phyloP scores from a whole-genome alignment of 1,140 invertebrate species.

The Macrocentrus cingulum region DNA sequence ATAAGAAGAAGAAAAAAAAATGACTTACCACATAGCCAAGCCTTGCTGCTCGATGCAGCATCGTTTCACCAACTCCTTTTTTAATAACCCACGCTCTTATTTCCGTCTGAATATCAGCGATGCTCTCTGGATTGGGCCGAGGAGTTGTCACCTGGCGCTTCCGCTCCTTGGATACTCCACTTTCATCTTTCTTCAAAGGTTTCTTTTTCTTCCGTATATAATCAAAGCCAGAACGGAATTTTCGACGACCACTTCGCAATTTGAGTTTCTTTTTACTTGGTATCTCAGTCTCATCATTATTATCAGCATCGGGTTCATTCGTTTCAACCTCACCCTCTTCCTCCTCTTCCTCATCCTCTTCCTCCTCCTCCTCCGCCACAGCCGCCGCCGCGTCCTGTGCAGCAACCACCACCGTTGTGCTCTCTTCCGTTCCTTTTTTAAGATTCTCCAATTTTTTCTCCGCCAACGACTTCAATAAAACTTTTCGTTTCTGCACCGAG shows the following conservation, averaged over 20 bases:
- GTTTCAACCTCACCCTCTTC: constrained; percentile 43
- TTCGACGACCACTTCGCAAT: constrained; percentile 60
- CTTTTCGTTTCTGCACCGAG: constrained; percentile 61
- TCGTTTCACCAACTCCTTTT: constrained; percentile 89
- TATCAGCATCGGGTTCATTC: constrained; percentile 38
- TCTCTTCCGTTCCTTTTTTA: constrained; percentile 48
- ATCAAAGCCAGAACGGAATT: constrained; percentile 80
- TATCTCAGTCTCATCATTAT: constrained; percentile 38
- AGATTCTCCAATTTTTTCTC: constrained; percentile 47
- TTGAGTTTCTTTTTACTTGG: constrained; percentile 59
- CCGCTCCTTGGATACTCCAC: constrained; percentile 47
- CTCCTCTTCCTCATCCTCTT: constrained; percentile 47
- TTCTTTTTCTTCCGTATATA: constrained; percentile 87
- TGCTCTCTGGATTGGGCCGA: constrained; percentile 66
- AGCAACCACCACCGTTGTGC: constrained; percentile 27
- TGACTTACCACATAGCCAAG: constrained; percentile 79
- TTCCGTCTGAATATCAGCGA: constrained; percentile 78
- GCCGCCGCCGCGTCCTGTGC: constrained; percentile 39
- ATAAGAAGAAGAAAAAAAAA: background rate
- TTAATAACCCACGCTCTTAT: constrained; percentile 90
- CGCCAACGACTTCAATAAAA: constrained; percentile 60
- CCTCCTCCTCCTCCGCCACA: constrained; percentile 30
- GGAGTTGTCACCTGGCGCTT: constrained; percentile 54
- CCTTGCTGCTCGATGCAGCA: constrained; percentile 85
- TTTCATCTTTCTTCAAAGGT: constrained; percentile 54